These are phyloP conservation scores for Telmatochromis sp. DNA, from an alignment of 2,113 vertebrate species.

Conservation along the genomic window DNA sequence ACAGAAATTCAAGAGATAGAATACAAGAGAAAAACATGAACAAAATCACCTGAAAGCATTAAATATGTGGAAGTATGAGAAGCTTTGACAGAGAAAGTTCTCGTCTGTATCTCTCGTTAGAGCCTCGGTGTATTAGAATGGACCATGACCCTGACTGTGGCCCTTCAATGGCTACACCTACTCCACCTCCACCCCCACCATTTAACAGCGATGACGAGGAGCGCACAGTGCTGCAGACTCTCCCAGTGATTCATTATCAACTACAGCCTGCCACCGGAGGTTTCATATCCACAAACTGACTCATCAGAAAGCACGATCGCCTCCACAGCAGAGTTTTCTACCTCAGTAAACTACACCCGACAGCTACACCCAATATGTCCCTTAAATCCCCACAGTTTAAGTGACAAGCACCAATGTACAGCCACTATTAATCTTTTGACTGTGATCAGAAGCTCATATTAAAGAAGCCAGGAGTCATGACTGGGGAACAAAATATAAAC, in stretches of 20 bases:
- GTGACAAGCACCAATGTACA: not conserved
- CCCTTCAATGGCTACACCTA: not conserved
- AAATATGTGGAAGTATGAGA: not conserved
- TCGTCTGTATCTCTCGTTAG: not conserved
- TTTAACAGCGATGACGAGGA: not conserved
- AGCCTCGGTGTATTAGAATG: not conserved
- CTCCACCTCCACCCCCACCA: not conserved
- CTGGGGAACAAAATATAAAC: not conserved
- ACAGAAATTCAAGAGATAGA: not conserved
- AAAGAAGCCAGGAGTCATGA: not conserved
- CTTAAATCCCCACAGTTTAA: not conserved
- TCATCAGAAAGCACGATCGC: not conserved
- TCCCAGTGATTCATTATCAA: not conserved
- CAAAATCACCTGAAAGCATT: not conserved
- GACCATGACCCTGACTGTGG: not conserved
- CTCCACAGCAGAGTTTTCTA: not conserved
- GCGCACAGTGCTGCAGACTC: not conserved
- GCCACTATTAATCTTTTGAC: accelerated
- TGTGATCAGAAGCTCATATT: not conserved
- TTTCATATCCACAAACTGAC: not conserved
- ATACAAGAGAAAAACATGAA: accelerated
- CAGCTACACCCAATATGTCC: not conserved
- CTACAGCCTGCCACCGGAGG: not conserved
- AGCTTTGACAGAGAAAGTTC: not conserved
- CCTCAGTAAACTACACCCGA: accelerated